phyloP scores from a whole-genome alignment of 1,140 invertebrate species.

The Diabrotica undecimpunctata region DNA sequence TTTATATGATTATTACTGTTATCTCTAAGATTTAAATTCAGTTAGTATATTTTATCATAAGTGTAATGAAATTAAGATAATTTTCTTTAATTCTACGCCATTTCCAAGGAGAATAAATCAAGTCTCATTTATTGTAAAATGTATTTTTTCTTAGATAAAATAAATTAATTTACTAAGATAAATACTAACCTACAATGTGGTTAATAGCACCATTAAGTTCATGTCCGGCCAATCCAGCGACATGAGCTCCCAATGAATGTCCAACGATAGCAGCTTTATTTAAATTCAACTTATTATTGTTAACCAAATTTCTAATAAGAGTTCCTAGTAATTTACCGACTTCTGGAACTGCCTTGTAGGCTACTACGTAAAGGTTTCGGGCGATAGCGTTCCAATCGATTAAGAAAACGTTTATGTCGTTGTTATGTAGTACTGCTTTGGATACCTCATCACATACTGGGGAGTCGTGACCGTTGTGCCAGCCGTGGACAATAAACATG shows the following conservation, averaged over 20 bases:
- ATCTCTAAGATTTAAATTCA: no score
- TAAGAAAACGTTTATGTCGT: slow-evolving; percentile 3
- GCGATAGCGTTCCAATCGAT: background rate
- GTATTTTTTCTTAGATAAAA: no score
- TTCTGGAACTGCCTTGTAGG: background rate
- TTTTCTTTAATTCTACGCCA: no score
- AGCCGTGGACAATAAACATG: background rate
- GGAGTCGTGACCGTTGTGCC: background rate
- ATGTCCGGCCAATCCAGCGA: background rate
- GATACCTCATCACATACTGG: background rate
- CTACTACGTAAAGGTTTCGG: background rate
- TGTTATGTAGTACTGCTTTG: background rate
- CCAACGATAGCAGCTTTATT: background rate
- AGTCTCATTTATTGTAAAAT: no score
- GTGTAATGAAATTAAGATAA: no score
- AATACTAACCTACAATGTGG: slow-evolving; percentile 4
- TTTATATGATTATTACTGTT: no score
- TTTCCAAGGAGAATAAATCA: no score
- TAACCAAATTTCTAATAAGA: background rate
- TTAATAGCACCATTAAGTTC: background rate
- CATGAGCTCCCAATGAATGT: slow-evolving; percentile 7
- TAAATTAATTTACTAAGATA: background rate
- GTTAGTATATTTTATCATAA: no score
- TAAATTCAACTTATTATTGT: background rate
- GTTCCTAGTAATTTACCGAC: background rate